phyloP scores from a whole-genome alignment of 2,888 invertebrate genomes.

The Endotricha flammealis region DNA sequence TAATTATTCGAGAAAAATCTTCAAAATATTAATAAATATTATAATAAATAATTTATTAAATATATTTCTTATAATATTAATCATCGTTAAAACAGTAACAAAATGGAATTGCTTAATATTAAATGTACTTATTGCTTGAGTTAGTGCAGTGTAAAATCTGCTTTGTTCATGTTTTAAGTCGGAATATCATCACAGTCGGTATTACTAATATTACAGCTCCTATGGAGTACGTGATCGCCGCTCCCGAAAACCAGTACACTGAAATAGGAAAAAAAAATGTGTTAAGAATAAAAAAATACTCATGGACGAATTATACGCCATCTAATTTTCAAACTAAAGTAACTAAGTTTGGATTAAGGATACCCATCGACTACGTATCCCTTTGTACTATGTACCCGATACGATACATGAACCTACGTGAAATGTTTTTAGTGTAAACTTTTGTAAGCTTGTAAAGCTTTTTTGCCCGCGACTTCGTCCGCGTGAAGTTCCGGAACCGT shows the following conservation, averaged over 20 bases:
- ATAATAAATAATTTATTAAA: background rate
- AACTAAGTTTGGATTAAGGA: no score
- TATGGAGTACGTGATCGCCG: slow-evolving; percentile 86
- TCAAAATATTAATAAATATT: background rate
- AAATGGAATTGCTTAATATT: slow-evolving; percentile 6
- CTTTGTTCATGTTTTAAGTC: slow-evolving; percentile 51
- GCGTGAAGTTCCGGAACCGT: no score
- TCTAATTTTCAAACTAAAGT: background rate
- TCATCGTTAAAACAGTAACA: background rate
- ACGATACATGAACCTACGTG: no score
- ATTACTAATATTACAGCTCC: slow-evolving; percentile 87
- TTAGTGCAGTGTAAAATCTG: slow-evolving; percentile 31
- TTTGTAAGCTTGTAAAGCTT: no score
- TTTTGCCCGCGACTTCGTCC: no score
- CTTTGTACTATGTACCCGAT: background rate
- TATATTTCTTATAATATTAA: background rate
- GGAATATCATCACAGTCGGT: slow-evolving; percentile 84
- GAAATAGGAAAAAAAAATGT: slow-evolving; percentile 31
- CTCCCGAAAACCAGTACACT: slow-evolving; percentile 96
- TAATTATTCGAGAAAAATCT: background rate
- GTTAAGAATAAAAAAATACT: slow-evolving; percentile 8
- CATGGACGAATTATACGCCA: background rate
- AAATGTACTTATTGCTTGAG: slow-evolving; percentile 22
- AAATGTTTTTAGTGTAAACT: no score
- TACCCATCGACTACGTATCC: no score